Conservation (phyloP, 2,888 invertebrate genomes). For the Epicampocera succincta region DNA sequence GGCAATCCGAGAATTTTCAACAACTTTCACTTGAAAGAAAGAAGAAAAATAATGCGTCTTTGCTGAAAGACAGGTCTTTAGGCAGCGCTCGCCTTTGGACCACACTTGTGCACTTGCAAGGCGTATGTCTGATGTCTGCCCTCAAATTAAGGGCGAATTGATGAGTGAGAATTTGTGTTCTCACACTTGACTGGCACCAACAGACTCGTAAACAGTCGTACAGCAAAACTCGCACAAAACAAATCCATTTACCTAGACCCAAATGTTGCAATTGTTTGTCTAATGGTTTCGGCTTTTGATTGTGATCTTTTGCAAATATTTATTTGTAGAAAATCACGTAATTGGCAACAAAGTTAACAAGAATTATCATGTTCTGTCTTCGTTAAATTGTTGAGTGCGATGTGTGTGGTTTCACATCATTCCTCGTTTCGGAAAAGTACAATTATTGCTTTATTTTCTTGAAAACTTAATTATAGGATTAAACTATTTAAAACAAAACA, state of each 20-base stretch:
- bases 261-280: conserved; percentile 48
- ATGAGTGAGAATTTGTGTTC: conserved; percentile 46
- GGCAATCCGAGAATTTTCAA: neutral
- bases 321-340: conserved; percentile 62
- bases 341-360: conserved; percentile 77
- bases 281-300: conserved; percentile 12
- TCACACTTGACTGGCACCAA: conserved; percentile 59
- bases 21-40: conserved; percentile 12
- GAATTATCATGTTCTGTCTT: conserved; percentile 72
- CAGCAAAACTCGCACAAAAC: conserved; percentile 10
- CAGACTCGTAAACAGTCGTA: neutral
- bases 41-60: neutral
- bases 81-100: conserved; percentile 33
- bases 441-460: conserved; percentile 12
- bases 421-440: conserved; percentile 32
- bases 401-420: conserved; percentile 54
- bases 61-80: neutral
- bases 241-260: conserved; percentile 28
- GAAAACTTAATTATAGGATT: conserved; percentile 44
- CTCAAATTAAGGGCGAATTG: conserved; percentile 39
- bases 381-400: conserved; percentile 6
- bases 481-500: conserved; percentile 25
- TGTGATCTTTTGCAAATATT: conserved; percentile 31
- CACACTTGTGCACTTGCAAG: conserved; percentile 62
- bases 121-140: conserved; percentile 22